Evolutionary conservation across 1,140 invertebrate species (phyloP).

Genomic region (Drosophila parabipectinata): DNA sequence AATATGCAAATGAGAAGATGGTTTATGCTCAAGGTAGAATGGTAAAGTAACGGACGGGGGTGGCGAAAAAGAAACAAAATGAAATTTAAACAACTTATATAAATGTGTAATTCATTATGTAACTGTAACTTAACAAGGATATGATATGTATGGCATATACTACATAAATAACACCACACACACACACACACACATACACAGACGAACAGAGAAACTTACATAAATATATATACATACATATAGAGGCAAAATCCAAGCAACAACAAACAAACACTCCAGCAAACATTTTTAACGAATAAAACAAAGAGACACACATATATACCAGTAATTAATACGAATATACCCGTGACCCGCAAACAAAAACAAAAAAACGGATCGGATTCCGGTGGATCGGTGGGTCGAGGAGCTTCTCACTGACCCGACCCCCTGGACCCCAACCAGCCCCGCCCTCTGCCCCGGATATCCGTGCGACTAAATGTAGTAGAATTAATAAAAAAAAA

Average conservation of each 20-base stretch:
- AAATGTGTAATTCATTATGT: slow-evolving; percentile 70
- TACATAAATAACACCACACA: slow-evolving; percentile 42
- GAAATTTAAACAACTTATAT: slow-evolving; percentile 52
- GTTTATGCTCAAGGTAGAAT: slow-evolving; percentile 46
- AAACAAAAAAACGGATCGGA: slow-evolving; percentile 2
- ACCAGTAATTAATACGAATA: slow-evolving; percentile 50
- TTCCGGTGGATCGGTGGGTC: slow-evolving; percentile 7
- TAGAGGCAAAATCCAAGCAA: slow-evolving; percentile 43
- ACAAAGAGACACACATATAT: slow-evolving; percentile 26
- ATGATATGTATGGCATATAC: slow-evolving; percentile 68
- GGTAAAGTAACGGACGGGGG: slow-evolving; percentile 3
- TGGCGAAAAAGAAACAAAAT: slow-evolving; percentile 23
- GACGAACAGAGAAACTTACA: slow-evolving; percentile 41
- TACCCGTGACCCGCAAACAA: slow-evolving; percentile 30
- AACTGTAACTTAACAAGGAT: slow-evolving; percentile 74
- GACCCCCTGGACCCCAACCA: neutral
- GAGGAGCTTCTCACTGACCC: neutral
- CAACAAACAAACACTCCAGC: slow-evolving; percentile 36
- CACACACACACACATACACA: slow-evolving; percentile 32
- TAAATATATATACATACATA: slow-evolving; percentile 37
- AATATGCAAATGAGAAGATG: neutral
- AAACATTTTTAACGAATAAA: slow-evolving; percentile 42
- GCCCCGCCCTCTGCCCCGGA: slow-evolving; percentile 5
- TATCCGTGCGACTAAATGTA: slow-evolving; percentile 39
- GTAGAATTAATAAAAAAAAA: slow-evolving; percentile 47